Percentiles rank a stretch among this genome's conserved stretches.
Conservation (phyloP, 1,140 invertebrate species). For the Ooceraea biroi region DNA sequence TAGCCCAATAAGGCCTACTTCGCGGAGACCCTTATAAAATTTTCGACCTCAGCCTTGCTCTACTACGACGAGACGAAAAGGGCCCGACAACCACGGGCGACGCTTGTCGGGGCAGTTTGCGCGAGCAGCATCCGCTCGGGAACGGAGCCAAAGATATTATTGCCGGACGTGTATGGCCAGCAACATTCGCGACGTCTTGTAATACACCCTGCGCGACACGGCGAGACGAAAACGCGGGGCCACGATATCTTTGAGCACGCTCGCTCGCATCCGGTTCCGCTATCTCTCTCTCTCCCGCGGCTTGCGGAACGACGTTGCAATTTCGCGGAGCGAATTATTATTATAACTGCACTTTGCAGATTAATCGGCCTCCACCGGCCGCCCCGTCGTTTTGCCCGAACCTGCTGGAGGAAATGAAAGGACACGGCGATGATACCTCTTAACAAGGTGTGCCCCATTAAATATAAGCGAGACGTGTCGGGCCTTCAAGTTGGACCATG, state of each 20-base stretch:
- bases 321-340: conserved; percentile 61
- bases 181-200: conserved; percentile 53
- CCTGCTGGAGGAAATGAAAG: not conserved
- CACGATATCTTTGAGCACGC: conserved; percentile 6
- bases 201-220: conserved; percentile 48
- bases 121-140: conserved; percentile 36
- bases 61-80: not conserved
- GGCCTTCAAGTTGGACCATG: not conserved
- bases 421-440: not conserved
- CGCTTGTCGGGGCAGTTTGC: not conserved
- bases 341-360: conserved; percentile 65
- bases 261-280: not conserved
- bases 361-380: conserved; percentile 46
- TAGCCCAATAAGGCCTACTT: conserved; percentile 72
- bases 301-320: conserved; percentile 25
- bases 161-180: conserved; percentile 55
- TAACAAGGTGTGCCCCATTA: not conserved
- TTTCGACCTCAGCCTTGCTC: conserved; percentile 30
- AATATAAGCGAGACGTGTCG: not conserved
- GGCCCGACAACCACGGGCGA: not conserved
- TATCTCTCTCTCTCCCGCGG: no score
- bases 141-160: conserved; percentile 74
- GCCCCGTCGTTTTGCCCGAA: not conserved
- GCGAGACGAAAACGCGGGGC: conserved; percentile 47
- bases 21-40: conserved; percentile 58